Percentiles rank a stretch among this genome's conserved stretches.
Evolutionary conservation across 1,140 invertebrate species (phyloP).

Genomic region (Zaprionus davidi): DNA sequence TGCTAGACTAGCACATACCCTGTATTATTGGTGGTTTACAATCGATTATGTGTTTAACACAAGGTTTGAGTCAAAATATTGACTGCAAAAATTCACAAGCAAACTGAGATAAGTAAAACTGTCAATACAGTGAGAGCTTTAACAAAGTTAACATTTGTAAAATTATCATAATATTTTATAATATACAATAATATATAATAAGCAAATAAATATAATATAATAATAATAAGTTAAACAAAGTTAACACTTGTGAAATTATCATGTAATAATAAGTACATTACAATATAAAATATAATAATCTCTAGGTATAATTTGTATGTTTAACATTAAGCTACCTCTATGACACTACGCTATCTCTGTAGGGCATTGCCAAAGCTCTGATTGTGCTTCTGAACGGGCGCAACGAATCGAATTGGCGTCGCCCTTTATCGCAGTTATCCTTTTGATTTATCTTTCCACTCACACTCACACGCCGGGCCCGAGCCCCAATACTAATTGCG

Average conservation of each 20-base stretch:
- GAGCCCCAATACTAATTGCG: constrained; percentile 45
- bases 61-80: too few species aligned
- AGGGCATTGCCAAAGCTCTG: constrained; percentile 30
- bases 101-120: neutral
- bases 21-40: neutral
- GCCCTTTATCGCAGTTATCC: constrained; percentile 74
- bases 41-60: too few species aligned
- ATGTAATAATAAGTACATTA: too few species aligned
- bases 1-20: constrained; percentile 6
- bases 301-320: too few species aligned
- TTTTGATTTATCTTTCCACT: constrained; percentile 75
- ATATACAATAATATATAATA: too few species aligned
- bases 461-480: constrained; percentile 52
- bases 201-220: too few species aligned
- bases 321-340: neutral
- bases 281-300: too few species aligned
- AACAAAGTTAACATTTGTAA: too few species aligned
- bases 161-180: too few species aligned
- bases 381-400: constrained; percentile 3
- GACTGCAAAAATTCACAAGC: neutral
- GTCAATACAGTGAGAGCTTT: too few species aligned
- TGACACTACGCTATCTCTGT: neutral
- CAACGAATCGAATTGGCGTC: constrained; percentile 43
- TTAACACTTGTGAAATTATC: too few species aligned
- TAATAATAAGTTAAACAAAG: too few species aligned